Conservation (phyloP, 2,888 invertebrate genomes). For the Clepsis dumicolana region DNA sequence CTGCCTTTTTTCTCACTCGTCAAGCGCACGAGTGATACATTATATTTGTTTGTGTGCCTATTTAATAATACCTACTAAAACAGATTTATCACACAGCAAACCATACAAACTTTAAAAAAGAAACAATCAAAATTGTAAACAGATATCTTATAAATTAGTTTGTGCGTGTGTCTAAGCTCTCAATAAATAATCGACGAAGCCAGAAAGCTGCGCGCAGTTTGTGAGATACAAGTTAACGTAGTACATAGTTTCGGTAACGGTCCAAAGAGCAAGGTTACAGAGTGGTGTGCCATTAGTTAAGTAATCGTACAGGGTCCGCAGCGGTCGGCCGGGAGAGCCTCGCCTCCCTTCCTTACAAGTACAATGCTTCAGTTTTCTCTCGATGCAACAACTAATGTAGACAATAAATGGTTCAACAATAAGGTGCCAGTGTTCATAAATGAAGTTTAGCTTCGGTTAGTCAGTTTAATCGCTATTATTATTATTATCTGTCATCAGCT, state of each 20-base stretch:
- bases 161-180: not conserved
- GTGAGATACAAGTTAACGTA: conserved; percentile 11
- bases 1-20: no score
- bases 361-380: conserved; percentile 45
- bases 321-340: conserved; percentile 37
- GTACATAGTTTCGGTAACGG: conserved; percentile 25
- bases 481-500: conserved; percentile 58
- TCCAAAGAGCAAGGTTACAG: conserved; percentile 49
- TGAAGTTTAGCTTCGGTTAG: conserved; percentile 55
- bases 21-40: no score
- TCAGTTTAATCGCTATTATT: conserved; percentile 55
- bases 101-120: not conserved
- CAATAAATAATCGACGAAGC: not conserved
- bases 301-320: conserved; percentile 57
- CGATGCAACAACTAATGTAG: conserved; percentile 48
- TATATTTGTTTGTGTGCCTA: no score
- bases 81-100: not conserved
- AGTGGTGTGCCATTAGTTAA: conserved; percentile 64
- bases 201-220: not conserved
- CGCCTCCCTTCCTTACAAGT: conserved; percentile 43
- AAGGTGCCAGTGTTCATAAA: conserved; percentile 74
- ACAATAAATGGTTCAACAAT: conserved; percentile 63
- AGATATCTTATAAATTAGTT: not conserved
- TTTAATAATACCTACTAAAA: not conserved
- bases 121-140: not conserved